A percentile compares a stretch with the other conserved stretches of the same genome.
These are phyloP conservation scores for Amblyjoppa proteus DNA, from an alignment of 2,888 invertebrate species.

Conservation along the genomic window DNA sequence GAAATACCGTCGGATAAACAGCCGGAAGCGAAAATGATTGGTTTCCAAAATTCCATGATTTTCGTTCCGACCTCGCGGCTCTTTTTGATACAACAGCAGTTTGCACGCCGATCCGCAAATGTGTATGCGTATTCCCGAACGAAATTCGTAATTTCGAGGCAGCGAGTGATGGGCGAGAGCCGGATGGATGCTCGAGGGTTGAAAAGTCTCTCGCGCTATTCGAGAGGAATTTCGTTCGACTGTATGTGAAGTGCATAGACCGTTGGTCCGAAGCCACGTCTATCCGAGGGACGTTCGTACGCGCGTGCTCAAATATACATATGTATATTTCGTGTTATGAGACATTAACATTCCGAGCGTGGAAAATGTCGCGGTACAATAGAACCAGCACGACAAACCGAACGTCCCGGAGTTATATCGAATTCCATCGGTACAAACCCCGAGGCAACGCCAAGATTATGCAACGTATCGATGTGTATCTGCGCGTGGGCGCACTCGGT, in stretches of 20 bases:
- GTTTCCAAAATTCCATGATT: neutral
- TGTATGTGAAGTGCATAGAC: slow-evolving; percentile 30
- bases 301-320: neutral
- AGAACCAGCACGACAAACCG: slow-evolving; percentile 19
- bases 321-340: slow-evolving; percentile 38
- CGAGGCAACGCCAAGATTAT: slow-evolving; percentile 25
- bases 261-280: neutral
- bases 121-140: neutral
- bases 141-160: slow-evolving; percentile 61
- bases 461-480: slow-evolving; percentile 1
- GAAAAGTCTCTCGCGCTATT: slow-evolving; percentile 55
- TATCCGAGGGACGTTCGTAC: neutral
- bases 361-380: slow-evolving; percentile 58
- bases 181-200: slow-evolving; percentile 18
- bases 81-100: neutral
- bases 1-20: neutral
- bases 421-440: slow-evolving; percentile 25
- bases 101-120: neutral
- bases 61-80: neutral
- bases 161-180: slow-evolving; percentile 12
- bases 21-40: neutral
- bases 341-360: slow-evolving; percentile 57
- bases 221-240: slow-evolving; percentile 62
- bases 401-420: slow-evolving; percentile 32
- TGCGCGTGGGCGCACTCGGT: neutral